phyloP scores from a whole-genome alignment of 2,113 vertebrate genomes.

The Nerophis lumbriciformis region DNA sequence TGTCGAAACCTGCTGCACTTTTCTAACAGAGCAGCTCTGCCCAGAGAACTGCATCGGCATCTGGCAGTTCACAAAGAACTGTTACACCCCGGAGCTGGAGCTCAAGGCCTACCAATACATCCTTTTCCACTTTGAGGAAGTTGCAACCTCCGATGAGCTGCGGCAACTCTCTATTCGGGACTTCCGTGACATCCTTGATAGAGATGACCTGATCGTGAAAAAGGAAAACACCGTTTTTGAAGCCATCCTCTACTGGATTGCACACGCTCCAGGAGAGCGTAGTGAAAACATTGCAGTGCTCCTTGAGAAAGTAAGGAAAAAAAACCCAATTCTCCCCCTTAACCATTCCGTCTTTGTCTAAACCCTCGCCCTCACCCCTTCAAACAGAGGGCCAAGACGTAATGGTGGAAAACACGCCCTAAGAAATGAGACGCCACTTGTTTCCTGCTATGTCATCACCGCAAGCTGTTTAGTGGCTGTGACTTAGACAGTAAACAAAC shows the following conservation, averaged over 20 bases:
- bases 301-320: conserved; percentile 30
- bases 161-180: conserved; percentile 66
- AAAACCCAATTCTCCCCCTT: no score
- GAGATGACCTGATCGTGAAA: conserved; percentile 28
- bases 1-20: conserved; percentile 67
- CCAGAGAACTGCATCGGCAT: conserved; percentile 68
- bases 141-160: conserved; percentile 71
- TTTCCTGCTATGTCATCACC: no score
- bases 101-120: conserved; percentile 70
- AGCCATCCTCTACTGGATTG: conserved; percentile 30
- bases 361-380: no score
- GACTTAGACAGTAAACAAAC: no score
- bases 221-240: conserved; percentile 24
- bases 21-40: conserved; percentile 72
- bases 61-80: conserved; percentile 54
- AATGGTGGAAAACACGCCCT: no score
- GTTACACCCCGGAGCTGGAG: conserved; percentile 61
- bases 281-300: conserved; percentile 16
- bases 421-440: no score
- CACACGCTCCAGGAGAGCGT: conserved; percentile 10
- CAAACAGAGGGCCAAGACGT: no score
- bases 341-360: no score
- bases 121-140: conserved; percentile 73
- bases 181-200: conserved; percentile 70
- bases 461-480: no score